A percentile compares a stretch with the other conserved stretches of the same genome.
These are phyloP conservation scores for Drosophila jambulina DNA, from an alignment of 1,140 invertebrate genomes.

Conservation along the genomic window DNA sequence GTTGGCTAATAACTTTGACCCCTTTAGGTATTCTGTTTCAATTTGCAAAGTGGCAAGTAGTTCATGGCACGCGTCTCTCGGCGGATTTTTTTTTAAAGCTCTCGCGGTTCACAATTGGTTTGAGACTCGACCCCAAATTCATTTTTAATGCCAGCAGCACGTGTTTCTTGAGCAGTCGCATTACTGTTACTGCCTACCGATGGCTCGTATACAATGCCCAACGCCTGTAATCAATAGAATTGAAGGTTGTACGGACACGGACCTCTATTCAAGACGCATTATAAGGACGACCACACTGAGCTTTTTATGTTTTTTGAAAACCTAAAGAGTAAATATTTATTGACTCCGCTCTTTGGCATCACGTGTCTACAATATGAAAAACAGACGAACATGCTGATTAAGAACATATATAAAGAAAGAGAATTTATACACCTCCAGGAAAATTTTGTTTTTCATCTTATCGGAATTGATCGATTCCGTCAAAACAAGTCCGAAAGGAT, in stretches of 20 bases:
- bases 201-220: constrained; percentile 5
- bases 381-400: background rate
- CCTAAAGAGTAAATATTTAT: background rate
- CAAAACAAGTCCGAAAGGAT: background rate
- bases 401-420: background rate
- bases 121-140: constrained; percentile 3
- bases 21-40: constrained; percentile 1
- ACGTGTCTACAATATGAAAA: background rate
- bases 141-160: constrained; percentile 18
- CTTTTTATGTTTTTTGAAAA: background rate
- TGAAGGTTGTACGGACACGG: background rate
- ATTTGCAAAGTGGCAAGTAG: constrained; percentile 10
- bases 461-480: background rate
- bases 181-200: constrained; percentile 1
- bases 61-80: background rate
- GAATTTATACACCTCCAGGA: background rate
- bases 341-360: background rate
- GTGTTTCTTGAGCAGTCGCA: background rate
- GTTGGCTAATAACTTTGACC: background rate
- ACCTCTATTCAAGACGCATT: background rate
- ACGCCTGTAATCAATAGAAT: background rate
- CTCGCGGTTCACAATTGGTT: constrained; percentile 5
- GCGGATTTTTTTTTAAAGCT: constrained; percentile 2
- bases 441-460: background rate
- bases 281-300: background rate